Evolutionary conservation across 2,888 invertebrate genomes (phyloP).

Genomic region (Agrotis puta): DNA sequence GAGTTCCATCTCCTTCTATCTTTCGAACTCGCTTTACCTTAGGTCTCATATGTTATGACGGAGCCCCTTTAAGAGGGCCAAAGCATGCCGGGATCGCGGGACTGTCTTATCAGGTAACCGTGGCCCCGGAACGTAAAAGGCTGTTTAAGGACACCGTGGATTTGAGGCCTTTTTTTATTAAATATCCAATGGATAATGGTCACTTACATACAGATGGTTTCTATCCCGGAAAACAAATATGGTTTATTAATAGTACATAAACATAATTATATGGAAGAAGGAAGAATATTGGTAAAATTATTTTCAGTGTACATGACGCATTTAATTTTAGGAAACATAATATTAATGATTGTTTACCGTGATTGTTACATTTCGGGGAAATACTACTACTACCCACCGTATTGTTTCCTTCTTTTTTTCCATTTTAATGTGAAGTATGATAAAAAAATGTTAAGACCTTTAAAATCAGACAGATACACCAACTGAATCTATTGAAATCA

Average conservation of each 20-base stretch:
- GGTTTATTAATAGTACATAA: not conserved
- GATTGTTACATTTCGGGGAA: slow-evolving; percentile 7
- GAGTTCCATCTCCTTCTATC: too few relatives aligned
- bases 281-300: not conserved
- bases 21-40: too few relatives aligned
- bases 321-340: slow-evolving; percentile 17
- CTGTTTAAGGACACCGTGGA: too few relatives aligned
- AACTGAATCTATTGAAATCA: too few relatives aligned
- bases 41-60: too few relatives aligned
- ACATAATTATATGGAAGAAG: slow-evolving; percentile 1
- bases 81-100: too few relatives aligned
- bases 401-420: not conserved
- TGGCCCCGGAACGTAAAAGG: too few relatives aligned
- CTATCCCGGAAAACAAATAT: not conserved
- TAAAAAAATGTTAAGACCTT: not conserved
- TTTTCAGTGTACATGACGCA: not conserved
- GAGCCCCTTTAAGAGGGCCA: too few relatives aligned
- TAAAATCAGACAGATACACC: not conserved
- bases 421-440: not conserved
- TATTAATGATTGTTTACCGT: not conserved
- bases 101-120: too few relatives aligned
- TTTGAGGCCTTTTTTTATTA: too few relatives aligned
- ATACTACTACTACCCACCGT: not conserved
- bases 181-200: too few relatives aligned
- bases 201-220: too few relatives aligned